Evolutionary conservation across 2,797 vertebrate genomes (phyloP), one percentile per base, ranked within the genome.

Genomic region (Pseudochromis fuscus): DNA sequence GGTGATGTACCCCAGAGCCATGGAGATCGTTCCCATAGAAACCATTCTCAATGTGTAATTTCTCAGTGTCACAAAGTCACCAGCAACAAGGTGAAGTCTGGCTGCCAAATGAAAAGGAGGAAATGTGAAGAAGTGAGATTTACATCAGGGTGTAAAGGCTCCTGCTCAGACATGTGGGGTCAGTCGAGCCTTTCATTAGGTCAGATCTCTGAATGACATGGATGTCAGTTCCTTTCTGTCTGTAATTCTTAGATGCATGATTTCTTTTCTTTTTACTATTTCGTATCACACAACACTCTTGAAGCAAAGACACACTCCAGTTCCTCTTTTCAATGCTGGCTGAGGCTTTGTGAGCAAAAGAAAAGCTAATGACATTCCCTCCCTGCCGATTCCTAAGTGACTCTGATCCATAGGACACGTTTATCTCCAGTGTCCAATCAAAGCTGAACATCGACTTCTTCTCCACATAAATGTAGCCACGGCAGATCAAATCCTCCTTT

Each of bases 401-500:
- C 79, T 78, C 37, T 83, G 77, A 88, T 85, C 73, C 68, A 70
- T 71, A 60, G 15, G 66, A 81, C 77, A 80, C 86, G 78, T 79
- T 86, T 89, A 88, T 90, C 80, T 77, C 82, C 77, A 63, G 61
- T 68, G 83, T 86, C 69, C 86, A 86, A 85, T 91, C 79, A 90
- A 79, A 88, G 75, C 42, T 30, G 18, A 59, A 84, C 77, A 89
- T 88, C 12, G 75, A 88, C 86, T 84, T 63, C 73, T 70, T 57
- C 66, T 77, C 44, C 57, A 55, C 55, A 68, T 90, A 85, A 81
- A 71, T 84, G 87, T 56, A 52, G 75, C 83, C 13, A 53, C 70
- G 81, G 82, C 87, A 88, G 81, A 74, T 81, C 60, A 79, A 83
- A 81, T 84, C 57, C 51, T 71, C 66, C 50, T 50, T 66, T 60